Percentiles rank a stretch among this genome's conserved stretches.
Evolutionary conservation across 2,113 vertebrate species (phyloP).

Genomic region (Pomatostomus ruficeps): DNA sequence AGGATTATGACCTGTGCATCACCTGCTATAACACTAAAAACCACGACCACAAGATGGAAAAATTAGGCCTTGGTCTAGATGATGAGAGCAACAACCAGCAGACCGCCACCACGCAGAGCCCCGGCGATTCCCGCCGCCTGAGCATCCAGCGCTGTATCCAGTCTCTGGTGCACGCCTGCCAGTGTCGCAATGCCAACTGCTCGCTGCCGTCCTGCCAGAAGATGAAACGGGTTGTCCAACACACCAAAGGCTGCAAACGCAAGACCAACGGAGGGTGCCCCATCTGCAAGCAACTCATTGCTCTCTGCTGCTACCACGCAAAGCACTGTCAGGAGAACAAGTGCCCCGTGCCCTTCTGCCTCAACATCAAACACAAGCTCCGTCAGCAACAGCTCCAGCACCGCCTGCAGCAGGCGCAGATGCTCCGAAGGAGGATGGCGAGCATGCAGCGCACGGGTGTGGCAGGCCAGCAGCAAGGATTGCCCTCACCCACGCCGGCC

Average conservation of each 20-base stretch:
- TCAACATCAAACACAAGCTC: constrained; percentile 98
- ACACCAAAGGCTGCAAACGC: constrained; percentile 96
- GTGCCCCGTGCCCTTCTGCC: constrained; percentile 96
- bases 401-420: constrained; percentile 94
- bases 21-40: constrained; percentile 96
- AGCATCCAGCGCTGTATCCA: constrained; percentile 98
- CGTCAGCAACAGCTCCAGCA: constrained; percentile 96
- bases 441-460: constrained; percentile 92
- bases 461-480: constrained; percentile 78
- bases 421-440: constrained; percentile 93
- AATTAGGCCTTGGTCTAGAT: constrained; percentile 91
- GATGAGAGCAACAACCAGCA: constrained; percentile 92
- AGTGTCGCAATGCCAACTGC: constrained; percentile 98
- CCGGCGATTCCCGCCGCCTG: constrained; percentile 90
- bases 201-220: constrained; percentile 96
- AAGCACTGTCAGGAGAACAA: constrained; percentile 99
- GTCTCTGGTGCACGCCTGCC: constrained; percentile 94
- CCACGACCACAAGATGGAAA: constrained; percentile 99
- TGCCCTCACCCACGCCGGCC: constrained; percentile 88
- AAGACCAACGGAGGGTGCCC: constrained; percentile 97
- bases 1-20: constrained; percentile 98
- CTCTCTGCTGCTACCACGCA: constrained; percentile 96
- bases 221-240: constrained; percentile 97
- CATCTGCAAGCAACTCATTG: constrained; percentile 98
- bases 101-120: constrained; percentile 88